These are phyloP conservation scores for Laterallus jamaicensis DNA, from an alignment of 2,113 vertebrate genomes.

Conservation along the genomic window DNA sequence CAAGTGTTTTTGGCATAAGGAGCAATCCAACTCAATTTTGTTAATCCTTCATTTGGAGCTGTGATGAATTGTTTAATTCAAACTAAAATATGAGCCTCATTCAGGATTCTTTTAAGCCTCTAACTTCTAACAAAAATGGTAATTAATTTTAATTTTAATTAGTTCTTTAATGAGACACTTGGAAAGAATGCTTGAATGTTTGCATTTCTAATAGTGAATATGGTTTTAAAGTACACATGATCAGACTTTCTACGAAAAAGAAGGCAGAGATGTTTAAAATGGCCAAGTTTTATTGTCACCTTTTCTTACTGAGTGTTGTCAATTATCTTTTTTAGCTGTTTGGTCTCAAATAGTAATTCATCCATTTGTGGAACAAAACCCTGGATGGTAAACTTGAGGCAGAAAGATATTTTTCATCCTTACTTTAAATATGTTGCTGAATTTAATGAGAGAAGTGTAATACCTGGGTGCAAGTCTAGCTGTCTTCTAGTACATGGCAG, in stretches of 20 bases:
- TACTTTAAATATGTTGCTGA: background rate
- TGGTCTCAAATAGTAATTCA: background rate
- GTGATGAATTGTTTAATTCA: constrained; percentile 12
- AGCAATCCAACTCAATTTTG: background rate
- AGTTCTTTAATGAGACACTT: constrained; percentile 44
- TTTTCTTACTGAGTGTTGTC: background rate
- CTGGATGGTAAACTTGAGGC: background rate
- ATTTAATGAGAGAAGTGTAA: background rate
- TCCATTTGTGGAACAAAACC: background rate
- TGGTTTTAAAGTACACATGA: background rate
- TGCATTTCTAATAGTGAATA: constrained; percentile 40
- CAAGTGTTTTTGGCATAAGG: background rate
- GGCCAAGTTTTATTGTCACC: background rate
- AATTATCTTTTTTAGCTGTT: background rate
- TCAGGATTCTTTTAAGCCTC: constrained; percentile 14
- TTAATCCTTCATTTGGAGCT: constrained; percentile 4
- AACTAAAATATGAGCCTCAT: background rate
- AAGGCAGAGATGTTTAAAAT: background rate
- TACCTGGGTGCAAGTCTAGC: background rate
- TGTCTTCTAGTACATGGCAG: background rate
- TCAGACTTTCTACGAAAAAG: constrained; percentile 30
- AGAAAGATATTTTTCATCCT: background rate
- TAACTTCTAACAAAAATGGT: constrained; percentile 56
- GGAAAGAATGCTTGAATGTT: constrained; percentile 47
- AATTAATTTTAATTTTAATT: constrained; percentile 63